These are phyloP conservation scores for Hartigia nigra DNA, from an alignment of 2,888 invertebrate genomes.

Conservation along the genomic window DNA sequence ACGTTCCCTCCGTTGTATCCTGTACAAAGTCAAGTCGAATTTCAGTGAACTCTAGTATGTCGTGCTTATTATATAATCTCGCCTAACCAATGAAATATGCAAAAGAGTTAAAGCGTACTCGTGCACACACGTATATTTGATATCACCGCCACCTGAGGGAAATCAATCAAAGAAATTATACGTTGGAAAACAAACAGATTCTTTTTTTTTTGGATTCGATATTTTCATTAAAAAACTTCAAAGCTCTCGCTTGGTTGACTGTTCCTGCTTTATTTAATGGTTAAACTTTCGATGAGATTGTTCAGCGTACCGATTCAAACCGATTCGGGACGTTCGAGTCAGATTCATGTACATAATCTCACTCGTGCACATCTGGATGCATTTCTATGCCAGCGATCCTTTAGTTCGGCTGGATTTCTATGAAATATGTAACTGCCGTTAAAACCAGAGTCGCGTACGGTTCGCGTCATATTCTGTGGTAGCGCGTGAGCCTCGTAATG, in stretches of 20 bases:
- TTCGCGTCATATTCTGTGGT: conserved; percentile 7
- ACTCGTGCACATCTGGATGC: background rate
- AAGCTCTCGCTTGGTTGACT: background rate
- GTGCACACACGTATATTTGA: background rate
- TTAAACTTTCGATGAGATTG: background rate
- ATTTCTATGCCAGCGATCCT: background rate
- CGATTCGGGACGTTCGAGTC: background rate
- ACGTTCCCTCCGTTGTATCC: background rate
- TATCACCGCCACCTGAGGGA: background rate
- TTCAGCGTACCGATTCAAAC: background rate
- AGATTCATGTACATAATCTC: background rate
- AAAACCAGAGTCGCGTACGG: conserved; percentile 1
- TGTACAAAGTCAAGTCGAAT: background rate
- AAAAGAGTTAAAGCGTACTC: background rate
- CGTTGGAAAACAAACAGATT: background rate
- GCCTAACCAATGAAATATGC: background rate
- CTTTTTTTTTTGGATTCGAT: background rate
- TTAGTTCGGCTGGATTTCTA: background rate
- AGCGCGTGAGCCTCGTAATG: conserved; percentile 1
- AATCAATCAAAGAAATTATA: background rate
- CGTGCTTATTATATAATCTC: background rate
- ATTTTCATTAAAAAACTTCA: background rate
- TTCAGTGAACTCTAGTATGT: background rate
- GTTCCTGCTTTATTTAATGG: background rate
- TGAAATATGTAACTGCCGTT: conserved; percentile 11